Conservation (phyloP, 2,888 invertebrate species). For the Cosmia trapezina region DNA sequence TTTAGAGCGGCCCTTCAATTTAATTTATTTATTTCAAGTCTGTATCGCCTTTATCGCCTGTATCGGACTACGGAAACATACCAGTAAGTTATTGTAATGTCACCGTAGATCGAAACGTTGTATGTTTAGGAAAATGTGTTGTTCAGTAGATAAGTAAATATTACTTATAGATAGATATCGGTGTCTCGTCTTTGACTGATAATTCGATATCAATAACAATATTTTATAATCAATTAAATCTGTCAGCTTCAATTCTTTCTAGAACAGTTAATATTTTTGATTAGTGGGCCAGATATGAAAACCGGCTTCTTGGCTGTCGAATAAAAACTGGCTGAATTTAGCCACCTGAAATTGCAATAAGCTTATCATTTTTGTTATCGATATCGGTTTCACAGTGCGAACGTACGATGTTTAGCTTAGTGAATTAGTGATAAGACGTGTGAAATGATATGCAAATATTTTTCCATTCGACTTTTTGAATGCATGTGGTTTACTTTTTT, state of each 20-base stretch:
- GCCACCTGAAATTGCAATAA: slow-evolving; percentile 18
- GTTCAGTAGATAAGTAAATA: slow-evolving; percentile 47
- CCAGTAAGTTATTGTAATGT: slow-evolving; percentile 79
- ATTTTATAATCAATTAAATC: slow-evolving; percentile 16
- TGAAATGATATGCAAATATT: slow-evolving; percentile 44
- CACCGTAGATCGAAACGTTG: slow-evolving; percentile 43
- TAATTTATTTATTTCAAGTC: slow-evolving; percentile 82
- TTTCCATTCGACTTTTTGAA: slow-evolving; percentile 27
- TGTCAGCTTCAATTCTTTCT: slow-evolving; percentile 15
- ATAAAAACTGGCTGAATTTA: slow-evolving; percentile 13
- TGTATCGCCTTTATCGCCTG: slow-evolving; percentile 82
- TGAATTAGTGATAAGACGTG: slow-evolving; percentile 45
- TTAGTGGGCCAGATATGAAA: neutral
- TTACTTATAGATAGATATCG: slow-evolving; percentile 48
- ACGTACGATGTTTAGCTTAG: slow-evolving; percentile 47
- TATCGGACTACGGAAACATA: slow-evolving; percentile 82
- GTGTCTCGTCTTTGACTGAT: slow-evolving; percentile 47
- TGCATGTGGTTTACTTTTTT: slow-evolving; percentile 38
- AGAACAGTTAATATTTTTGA: slow-evolving; percentile 18
- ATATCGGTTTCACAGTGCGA: slow-evolving; percentile 46
- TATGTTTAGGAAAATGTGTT: slow-evolving; percentile 42
- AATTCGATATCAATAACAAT: slow-evolving; percentile 58
- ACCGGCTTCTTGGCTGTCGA: neutral
- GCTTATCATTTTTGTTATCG: slow-evolving; percentile 54
- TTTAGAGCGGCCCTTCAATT: slow-evolving; percentile 33